Percentiles rank a stretch among this genome's conserved stretches.
phyloP scores from a whole-genome alignment of 1,140 invertebrate species.

The Octopus sinensis region DNA sequence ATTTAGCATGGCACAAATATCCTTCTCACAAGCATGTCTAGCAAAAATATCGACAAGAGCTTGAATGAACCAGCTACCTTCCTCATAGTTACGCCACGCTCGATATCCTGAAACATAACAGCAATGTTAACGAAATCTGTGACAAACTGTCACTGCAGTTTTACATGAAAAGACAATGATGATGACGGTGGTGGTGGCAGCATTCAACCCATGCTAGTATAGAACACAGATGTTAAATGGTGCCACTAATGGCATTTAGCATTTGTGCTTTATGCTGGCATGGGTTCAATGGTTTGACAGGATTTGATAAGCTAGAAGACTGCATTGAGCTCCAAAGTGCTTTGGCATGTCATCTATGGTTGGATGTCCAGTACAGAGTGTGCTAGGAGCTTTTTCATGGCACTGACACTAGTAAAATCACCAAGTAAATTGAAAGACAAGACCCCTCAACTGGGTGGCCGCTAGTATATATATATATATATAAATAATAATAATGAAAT shows the following conservation, averaged over 20 bases:
- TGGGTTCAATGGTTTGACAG: background rate
- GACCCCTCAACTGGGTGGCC: too few relatives aligned
- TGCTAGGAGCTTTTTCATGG: too few relatives aligned
- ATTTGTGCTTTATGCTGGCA: background rate
- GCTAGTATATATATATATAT: too few relatives aligned
- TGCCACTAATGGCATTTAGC: background rate
- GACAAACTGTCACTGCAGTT: background rate
- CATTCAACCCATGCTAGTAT: background rate
- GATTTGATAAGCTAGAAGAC: too few relatives aligned
- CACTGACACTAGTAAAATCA: too few relatives aligned
- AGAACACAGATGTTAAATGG: background rate
- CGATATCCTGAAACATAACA: constrained; percentile 40
- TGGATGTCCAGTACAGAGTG: too few relatives aligned
- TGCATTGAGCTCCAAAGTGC: too few relatives aligned
- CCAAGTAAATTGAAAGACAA: too few relatives aligned
- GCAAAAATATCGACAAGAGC: constrained; percentile 49
- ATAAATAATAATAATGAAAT: too few relatives aligned
- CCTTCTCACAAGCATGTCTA: constrained; percentile 45
- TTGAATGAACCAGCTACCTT: constrained; percentile 53
- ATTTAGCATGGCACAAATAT: constrained; percentile 50
- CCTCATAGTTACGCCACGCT: constrained; percentile 47
- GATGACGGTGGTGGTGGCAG: background rate
- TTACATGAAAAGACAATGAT: background rate
- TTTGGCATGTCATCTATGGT: too few relatives aligned
- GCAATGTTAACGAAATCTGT: constrained; percentile 5